Evolutionary conservation across 2,888 invertebrate genomes (phyloP).

Genomic region (Piscicola geometra): DNA sequence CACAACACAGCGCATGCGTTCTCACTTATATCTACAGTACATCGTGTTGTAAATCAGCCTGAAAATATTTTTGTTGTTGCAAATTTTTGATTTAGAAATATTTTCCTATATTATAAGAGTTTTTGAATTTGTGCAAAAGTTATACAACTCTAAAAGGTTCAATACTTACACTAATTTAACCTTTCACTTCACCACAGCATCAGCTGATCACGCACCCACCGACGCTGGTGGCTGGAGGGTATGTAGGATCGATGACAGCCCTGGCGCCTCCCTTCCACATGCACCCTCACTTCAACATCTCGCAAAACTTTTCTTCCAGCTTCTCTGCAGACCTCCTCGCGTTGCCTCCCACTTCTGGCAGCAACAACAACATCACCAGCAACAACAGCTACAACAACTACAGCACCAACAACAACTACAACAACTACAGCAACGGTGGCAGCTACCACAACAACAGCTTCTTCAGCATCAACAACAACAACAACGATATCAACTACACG

Average conservation of each 20-base stretch:
- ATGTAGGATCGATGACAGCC: conserved; percentile 30
- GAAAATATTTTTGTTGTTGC: no score
- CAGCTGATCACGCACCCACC: conserved; percentile 25
- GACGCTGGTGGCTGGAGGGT: conserved; percentile 29
- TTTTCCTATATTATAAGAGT: no score
- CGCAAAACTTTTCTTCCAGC: conserved; percentile 2
- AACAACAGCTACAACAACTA: conserved; percentile 23
- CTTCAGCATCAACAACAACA: conserved; percentile 10
- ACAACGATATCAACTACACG: neutral
- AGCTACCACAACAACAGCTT: neutral
- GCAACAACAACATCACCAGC: conserved; percentile 5
- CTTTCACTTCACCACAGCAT: conserved; percentile 6
- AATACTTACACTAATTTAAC: no score
- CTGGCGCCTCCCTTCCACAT: conserved; percentile 25
- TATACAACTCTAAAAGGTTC: no score
- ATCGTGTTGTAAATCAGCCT: no score
- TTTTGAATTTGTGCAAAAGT: no score
- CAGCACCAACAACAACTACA: neutral
- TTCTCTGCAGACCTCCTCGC: neutral
- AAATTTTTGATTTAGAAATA: no score
- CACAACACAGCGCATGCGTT: no score
- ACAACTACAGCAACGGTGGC: neutral
- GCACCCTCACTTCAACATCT: neutral
- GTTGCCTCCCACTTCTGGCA: conserved; percentile 8
- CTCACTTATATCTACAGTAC: no score